Percentiles rank a stretch among this genome's conserved stretches.
Conservation (phyloP, 2,113 vertebrate genomes). For the Acrocephalus arundinaceus region DNA sequence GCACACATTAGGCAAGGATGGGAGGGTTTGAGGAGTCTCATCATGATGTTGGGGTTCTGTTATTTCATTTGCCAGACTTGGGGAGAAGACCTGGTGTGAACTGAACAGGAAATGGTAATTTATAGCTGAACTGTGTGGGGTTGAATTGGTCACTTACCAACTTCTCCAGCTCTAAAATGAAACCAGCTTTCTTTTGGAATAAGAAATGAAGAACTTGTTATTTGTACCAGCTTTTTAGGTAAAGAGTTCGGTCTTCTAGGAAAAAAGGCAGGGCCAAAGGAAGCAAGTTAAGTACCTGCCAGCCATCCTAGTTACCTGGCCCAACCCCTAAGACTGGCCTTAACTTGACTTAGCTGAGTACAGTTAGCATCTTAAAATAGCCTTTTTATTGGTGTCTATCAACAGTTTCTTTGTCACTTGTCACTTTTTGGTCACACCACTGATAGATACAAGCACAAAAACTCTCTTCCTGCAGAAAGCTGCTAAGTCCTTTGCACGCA, state of each 20-base stretch:
- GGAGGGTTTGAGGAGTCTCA: neutral
- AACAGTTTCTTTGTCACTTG: neutral
- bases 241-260: neutral
- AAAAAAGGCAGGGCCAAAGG: neutral
- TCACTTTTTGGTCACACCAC: neutral
- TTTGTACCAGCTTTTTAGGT: neutral
- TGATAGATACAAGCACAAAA: neutral
- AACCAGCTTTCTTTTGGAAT: neutral
- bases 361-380: neutral
- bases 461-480: neutral
- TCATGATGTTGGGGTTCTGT: neutral
- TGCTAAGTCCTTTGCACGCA: rapidly evolving
- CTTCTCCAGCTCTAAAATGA: neutral
- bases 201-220: neutral
- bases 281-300: neutral
- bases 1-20: neutral
- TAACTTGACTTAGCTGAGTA: neutral
- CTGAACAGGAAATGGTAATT: neutral
- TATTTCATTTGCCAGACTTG: neutral
- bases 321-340: neutral
- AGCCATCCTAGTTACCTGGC: neutral
- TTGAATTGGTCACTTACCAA: neutral
- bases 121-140: neutral
- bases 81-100: neutral
- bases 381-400: neutral